Base-by-base conservation (phyloP, 2,113 vertebrate genomes). In the Apteryx owenii region DNA sequence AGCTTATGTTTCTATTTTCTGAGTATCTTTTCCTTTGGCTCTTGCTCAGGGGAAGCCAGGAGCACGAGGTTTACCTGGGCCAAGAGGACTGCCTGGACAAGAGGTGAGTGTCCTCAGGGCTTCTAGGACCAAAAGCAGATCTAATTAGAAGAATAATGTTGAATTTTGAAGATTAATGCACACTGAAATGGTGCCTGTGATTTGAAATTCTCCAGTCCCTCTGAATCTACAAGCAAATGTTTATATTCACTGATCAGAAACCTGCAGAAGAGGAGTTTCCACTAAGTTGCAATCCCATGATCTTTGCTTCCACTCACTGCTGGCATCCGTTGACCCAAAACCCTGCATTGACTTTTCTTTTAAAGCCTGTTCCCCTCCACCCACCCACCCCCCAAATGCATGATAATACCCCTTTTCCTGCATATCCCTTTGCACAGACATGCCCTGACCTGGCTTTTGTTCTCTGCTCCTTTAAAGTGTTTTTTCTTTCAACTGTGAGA, bases 41-140 rank as follows among this genome's bases (percentile, higher is more conserved):
- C 40, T 71, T 90, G 94, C 89, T 76, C 96, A 99, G 99, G 99
- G 99, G 95, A 99, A 99, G 90, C 98, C 96, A 53, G 99, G 99
- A 95, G 98, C 98, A 79, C 98, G 99, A 98, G 99, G 99, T 91
- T 98, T 99, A 98, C 99, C 99, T 23, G 99, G 99, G 83, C 99
- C 99, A 8, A 98, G 98, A 95, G 99, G 99, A 77, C 98, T 98
- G 44, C 97, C 98, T 90, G 99, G 99, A 85, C 98, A 98, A 56
- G 99, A 99, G 98, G 99, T 99, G 96, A 98, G 98, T 88, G 85
- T 75, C 81, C 33, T 28, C 12, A 33, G 31, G 65, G 28, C 70
- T 54, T 6, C 26, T 36, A 11, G 31, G 17, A 61, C 72, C 29
- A n/a, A 21, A 82, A 53, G 64, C 33, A 50, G 31, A 13, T 58